Base-by-base conservation (phyloP, 2,888 invertebrate species). In the Acronicta aceris region DNA sequence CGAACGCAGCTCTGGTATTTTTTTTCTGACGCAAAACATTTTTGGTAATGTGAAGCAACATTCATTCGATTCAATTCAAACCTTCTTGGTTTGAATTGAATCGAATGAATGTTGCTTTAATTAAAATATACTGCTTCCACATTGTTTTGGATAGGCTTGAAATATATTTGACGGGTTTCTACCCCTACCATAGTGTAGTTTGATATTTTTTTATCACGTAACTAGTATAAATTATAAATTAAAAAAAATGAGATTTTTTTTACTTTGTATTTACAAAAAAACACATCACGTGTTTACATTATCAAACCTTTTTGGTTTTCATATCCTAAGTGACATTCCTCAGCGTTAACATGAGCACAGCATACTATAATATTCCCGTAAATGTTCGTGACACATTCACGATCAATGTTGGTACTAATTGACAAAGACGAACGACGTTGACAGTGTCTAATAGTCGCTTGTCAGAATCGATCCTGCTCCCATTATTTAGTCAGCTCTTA, bases 381-480 rank as follows among this genome's bases (percentile, higher is more conserved):
- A 38, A 38, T 38, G 38, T 38, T n/a, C n/a, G 13, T 38, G 55
- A 47, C 46, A 54, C 27, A 46, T 38, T 63, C 5, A 63, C 46
- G 55, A 70, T 63, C 70, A 55, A 50, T 49, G 46, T 54, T 69
- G 62, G 48, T 58, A 54, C 64, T 76, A 71, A 78, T 76, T 78
- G 74, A 71, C 74, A 68, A 56, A 52, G 57, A 69, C 40, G 60
- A 47, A 63, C 47, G 63, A 56, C 58, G 59, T 47, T 59, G 58
- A 65, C 58, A 67, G 50, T 46, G 48, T 15, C 58, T 56, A 60
- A 60, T 67, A 64, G 56, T 54, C 60, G 27, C 25, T n/a, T 2
- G 41, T 55, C 30, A 55, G 46, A 17, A 50, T 65, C 63, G 70
- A 65, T 46, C 30, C n/a, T n/a, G 8, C 9, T 7, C 21, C 17